Percentiles rank a stretch among this genome's conserved stretches.
Evolutionary conservation across 2,888 invertebrate species (phyloP).

Genomic region (Pseudoips prasinana): DNA sequence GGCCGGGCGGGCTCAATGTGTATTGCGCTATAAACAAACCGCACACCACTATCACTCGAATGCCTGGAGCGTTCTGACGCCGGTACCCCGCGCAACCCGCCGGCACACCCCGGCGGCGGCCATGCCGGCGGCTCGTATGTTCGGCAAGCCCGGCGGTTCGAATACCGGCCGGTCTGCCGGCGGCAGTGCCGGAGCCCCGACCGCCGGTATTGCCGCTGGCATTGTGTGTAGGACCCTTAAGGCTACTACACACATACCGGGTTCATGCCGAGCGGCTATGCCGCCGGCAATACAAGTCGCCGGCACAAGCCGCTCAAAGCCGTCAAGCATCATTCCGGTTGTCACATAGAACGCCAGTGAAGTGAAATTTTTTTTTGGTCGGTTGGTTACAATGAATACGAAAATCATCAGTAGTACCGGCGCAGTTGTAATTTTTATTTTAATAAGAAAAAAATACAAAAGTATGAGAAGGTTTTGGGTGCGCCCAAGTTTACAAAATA

Average conservation of each 20-base stretch:
- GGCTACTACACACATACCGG: too few relatives aligned
- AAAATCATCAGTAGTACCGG: too few relatives aligned
- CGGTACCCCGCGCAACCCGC: constrained; percentile 7
- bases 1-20: constrained; percentile 13
- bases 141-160: constrained; percentile 6
- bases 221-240: too few relatives aligned
- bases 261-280: too few relatives aligned
- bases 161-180: neutral
- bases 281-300: constrained; percentile 7
- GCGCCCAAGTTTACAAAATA: constrained; percentile 17
- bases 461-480: constrained; percentile 22
- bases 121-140: constrained; percentile 6
- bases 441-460: constrained; percentile 23
- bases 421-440: too few relatives aligned
- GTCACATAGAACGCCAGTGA: too few relatives aligned
- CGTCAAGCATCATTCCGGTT: too few relatives aligned
- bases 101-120: constrained; percentile 1
- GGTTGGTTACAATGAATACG: too few relatives aligned
- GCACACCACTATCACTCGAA: too few relatives aligned
- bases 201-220: too few relatives aligned
- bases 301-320: constrained; percentile 6
- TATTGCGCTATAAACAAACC: constrained; percentile 6
- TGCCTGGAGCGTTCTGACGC: constrained; percentile 5
- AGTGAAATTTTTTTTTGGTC: too few relatives aligned
- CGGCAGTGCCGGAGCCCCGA: neutral